phyloP scores from a whole-genome alignment of 53 echinoderm and acorn worm species.

The Paracentrotus lividus region DNA sequence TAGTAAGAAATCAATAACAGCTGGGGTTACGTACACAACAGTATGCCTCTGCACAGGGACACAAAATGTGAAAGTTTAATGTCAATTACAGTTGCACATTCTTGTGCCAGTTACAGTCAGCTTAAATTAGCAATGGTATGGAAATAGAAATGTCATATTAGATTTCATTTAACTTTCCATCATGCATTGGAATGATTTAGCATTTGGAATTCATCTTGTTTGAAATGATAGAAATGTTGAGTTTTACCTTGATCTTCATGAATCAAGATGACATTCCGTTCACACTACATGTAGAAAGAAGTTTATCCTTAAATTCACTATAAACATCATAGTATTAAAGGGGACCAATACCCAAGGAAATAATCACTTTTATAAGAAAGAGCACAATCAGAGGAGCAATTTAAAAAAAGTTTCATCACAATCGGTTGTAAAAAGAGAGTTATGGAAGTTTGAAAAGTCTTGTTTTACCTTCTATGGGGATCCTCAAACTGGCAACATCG shows the following conservation, averaged over 20 bases:
- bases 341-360: too few relatives aligned
- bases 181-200: background rate
- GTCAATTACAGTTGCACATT: background rate
- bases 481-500: too few relatives aligned
- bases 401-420: too few relatives aligned
- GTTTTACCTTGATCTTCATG: background rate
- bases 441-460: too few relatives aligned
- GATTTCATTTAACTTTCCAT: background rate
- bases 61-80: background rate
- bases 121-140: background rate
- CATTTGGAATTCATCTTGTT: background rate
- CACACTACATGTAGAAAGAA: too few relatives aligned
- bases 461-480: too few relatives aligned
- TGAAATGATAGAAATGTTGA: constrained; percentile 10
- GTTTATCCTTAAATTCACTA: too few relatives aligned
- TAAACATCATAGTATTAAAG: too few relatives aligned
- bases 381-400: too few relatives aligned
- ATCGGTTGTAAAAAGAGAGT: too few relatives aligned
- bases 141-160: constrained; percentile 12
- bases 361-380: too few relatives aligned
- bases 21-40: background rate
- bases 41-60: background rate
- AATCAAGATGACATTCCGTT: constrained; percentile 50
- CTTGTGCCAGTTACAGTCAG: background rate
- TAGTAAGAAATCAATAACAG: constrained; percentile 1